These are phyloP conservation scores for Neolamprologus brichardi DNA, from an alignment of 2,113 vertebrate species.

Conservation along the genomic window DNA sequence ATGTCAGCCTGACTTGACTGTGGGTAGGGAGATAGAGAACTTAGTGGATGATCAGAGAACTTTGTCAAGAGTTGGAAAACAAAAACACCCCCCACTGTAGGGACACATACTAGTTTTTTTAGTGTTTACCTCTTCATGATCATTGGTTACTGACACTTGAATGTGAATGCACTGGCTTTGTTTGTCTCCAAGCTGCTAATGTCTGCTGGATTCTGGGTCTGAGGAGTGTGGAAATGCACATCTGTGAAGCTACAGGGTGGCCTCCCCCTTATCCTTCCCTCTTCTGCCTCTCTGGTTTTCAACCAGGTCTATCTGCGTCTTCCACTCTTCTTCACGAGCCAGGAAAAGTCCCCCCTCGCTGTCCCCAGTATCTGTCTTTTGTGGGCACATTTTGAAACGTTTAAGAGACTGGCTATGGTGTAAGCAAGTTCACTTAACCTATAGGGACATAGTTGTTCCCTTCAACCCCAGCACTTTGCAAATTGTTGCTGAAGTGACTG, in stretches of 20 bases:
- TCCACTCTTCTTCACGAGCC: not conserved
- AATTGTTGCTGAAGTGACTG: not conserved
- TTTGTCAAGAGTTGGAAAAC: not conserved
- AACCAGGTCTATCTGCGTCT: not conserved
- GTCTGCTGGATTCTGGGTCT: not conserved
- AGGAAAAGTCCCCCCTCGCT: not conserved
- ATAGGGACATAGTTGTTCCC: not conserved
- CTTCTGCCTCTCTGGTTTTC: not conserved
- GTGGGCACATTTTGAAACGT: constrained; percentile 2
- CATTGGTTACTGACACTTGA: not conserved
- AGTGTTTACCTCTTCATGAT: not conserved
- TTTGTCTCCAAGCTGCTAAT: not conserved
- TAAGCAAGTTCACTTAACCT: not conserved
- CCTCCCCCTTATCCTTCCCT: not conserved
- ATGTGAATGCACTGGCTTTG: not conserved
- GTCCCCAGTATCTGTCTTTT: not conserved
- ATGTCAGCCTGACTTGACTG: not conserved
- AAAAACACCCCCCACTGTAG: not conserved
- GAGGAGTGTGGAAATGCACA: constrained; percentile 33
- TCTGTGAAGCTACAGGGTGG: constrained; percentile 14
- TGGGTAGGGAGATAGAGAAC: not conserved
- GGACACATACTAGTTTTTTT: not conserved
- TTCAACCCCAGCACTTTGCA: not conserved
- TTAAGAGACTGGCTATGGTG: not conserved
- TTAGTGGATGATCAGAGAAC: not conserved